A percentile compares a stretch with the other conserved stretches of the same genome.
Evolutionary conservation across 2,888 invertebrate genomes (phyloP).

Genomic region (Cephus pulcher): DNA sequence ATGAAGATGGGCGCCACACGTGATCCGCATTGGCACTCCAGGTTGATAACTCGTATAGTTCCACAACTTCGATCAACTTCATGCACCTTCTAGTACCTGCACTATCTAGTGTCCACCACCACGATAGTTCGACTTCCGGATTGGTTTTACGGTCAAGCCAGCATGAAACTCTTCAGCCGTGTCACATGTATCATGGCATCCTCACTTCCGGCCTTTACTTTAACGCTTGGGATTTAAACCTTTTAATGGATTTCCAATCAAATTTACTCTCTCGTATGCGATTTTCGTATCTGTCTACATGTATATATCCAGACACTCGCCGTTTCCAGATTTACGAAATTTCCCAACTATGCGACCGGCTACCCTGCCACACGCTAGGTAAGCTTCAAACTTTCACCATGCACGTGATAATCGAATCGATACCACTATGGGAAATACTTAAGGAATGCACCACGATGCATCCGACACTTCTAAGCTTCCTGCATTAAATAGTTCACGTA

Average conservation of each 20-base stretch:
- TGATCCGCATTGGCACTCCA: slow-evolving; percentile 65
- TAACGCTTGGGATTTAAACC: background rate
- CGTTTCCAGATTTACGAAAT: background rate
- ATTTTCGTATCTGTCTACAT: background rate
- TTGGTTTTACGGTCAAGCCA: background rate
- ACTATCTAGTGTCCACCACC: background rate
- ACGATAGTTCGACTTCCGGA: background rate
- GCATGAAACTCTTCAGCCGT: background rate
- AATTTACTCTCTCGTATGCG: background rate
- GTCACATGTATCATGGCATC: background rate
- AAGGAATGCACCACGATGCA: background rate
- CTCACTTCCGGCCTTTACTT: background rate
- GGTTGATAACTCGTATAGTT: slow-evolving; percentile 51
- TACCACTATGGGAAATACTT: background rate
- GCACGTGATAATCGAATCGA: background rate
- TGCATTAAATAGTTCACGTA: background rate
- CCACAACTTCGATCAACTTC: slow-evolving; percentile 41
- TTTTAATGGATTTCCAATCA: background rate
- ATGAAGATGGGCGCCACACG: slow-evolving; percentile 62
- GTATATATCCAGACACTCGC: background rate
- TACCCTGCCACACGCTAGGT: background rate
- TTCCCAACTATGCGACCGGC: background rate
- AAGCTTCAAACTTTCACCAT: background rate
- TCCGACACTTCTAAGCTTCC: background rate
- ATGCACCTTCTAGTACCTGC: slow-evolving; percentile 30